These are phyloP conservation scores for Hypothenemus hampei DNA, from an alignment of 1,140 invertebrate species.

Conservation along the genomic window DNA sequence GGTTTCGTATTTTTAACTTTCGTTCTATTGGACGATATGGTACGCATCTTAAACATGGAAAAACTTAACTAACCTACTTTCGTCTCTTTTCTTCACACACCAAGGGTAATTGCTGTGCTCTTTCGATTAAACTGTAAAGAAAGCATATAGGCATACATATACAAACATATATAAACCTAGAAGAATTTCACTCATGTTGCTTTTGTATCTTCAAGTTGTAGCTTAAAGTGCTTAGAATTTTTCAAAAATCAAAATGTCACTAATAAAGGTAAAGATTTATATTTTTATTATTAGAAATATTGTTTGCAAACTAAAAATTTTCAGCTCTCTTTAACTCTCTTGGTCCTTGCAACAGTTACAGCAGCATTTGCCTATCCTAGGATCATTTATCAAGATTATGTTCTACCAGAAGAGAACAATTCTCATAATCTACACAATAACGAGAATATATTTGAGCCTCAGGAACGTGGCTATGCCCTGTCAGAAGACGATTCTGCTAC, in stretches of 20 bases:
- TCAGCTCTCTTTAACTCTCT: no score
- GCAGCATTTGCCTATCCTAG: background rate
- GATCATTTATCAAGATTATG: constrained; percentile 3
- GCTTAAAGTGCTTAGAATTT: background rate
- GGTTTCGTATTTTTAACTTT: constrained; percentile 5
- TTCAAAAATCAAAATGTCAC: background rate
- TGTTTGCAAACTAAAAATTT: background rate
- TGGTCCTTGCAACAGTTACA: background rate
- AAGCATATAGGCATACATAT: background rate
- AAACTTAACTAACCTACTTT: background rate
- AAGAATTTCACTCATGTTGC: background rate
- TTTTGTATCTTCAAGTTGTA: background rate
- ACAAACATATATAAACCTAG: constrained; percentile 2
- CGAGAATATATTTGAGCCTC: no score
- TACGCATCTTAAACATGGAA: background rate
- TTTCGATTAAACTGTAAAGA: background rate
- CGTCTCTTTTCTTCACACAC: background rate
- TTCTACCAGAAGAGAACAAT: background rate
- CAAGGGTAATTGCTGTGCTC: background rate
- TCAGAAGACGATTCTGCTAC: no score
- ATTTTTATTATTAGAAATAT: background rate
- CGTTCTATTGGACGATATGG: background rate
- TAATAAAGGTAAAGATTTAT: background rate
- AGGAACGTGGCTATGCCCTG: no score
- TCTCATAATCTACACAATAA: background rate